Evolutionary conservation across 2,113 vertebrate species (phyloP).

Genomic region (Silurus glanis): DNA sequence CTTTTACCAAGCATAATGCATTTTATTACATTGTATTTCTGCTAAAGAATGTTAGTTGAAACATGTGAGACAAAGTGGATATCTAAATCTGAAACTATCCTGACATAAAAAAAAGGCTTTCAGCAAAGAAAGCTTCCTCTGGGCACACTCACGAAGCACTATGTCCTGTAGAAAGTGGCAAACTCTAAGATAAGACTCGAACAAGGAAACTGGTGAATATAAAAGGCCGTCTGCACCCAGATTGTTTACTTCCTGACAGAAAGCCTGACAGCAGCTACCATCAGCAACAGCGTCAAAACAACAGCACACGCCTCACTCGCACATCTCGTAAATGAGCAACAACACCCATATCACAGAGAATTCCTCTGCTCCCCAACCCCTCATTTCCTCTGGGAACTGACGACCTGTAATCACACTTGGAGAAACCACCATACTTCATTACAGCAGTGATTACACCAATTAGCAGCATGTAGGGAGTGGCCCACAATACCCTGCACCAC

Average conservation of each 20-base stretch:
- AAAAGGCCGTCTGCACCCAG: constrained; percentile 42
- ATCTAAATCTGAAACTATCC: background rate
- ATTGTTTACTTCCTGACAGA: constrained; percentile 73
- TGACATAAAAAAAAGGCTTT: background rate
- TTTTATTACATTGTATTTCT: background rate
- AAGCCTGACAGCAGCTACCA: constrained; percentile 71
- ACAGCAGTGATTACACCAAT: constrained; percentile 61
- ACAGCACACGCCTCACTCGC: constrained; percentile 67
- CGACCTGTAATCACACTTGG: constrained; percentile 57
- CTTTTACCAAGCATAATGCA: background rate
- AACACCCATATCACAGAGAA: constrained; percentile 60
- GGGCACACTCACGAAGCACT: constrained; percentile 6
- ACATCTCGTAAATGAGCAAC: constrained; percentile 71
- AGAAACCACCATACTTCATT: constrained; percentile 58
- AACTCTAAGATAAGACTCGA: constrained; percentile 48
- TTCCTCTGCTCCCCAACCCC: constrained; percentile 55
- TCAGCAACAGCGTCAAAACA: constrained; percentile 73
- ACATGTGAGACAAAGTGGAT: background rate
- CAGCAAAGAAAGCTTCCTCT: background rate
- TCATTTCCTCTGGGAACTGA: constrained; percentile 57
- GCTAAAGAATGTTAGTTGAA: background rate
- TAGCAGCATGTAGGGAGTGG: constrained; percentile 59
- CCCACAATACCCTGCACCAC: constrained; percentile 47
- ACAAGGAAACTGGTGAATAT: constrained; percentile 52
- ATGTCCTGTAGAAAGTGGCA: constrained; percentile 46